These are phyloP conservation scores for Drosophila saltans DNA, from an alignment of 1,140 invertebrate species.

Conservation along the genomic window DNA sequence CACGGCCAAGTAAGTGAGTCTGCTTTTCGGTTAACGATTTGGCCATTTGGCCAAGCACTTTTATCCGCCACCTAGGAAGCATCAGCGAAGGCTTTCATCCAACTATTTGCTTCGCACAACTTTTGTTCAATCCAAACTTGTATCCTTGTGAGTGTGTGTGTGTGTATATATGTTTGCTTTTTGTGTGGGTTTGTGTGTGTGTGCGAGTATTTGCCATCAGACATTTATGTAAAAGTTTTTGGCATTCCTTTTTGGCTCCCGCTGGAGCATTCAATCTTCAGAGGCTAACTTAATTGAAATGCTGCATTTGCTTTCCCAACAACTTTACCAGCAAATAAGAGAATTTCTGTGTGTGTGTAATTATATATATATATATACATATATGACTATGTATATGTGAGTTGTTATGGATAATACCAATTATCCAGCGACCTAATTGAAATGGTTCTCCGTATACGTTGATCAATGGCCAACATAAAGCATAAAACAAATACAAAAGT, in stretches of 20 bases:
- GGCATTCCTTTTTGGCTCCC: slow-evolving; percentile 22
- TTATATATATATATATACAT: background rate
- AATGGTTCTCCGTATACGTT: slow-evolving; percentile 27
- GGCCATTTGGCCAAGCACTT: slow-evolving; percentile 60
- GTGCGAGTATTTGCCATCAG: slow-evolving; percentile 14
- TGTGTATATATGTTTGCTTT: background rate
- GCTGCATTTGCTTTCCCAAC: slow-evolving; percentile 20
- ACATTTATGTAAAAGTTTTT: slow-evolving; percentile 33
- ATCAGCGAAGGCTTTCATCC: background rate
- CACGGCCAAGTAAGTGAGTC: slow-evolving; percentile 50
- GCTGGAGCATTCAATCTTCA: slow-evolving; percentile 43
- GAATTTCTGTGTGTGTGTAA: background rate
- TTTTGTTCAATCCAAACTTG: slow-evolving; percentile 15
- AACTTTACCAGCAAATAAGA: slow-evolving; percentile 17
- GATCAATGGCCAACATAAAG: slow-evolving; percentile 49
- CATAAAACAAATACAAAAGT: slow-evolving; percentile 11
- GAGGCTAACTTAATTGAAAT: slow-evolving; percentile 26
- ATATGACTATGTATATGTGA: slow-evolving; percentile 1
- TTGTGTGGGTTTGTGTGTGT: background rate
- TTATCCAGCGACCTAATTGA: slow-evolving; percentile 51
- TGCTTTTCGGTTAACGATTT: slow-evolving; percentile 60
- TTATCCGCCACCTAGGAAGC: slow-evolving; percentile 43
- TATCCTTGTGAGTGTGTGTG: slow-evolving; percentile 6
- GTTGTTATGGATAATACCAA: slow-evolving; percentile 52
- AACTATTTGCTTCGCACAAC: slow-evolving; percentile 14